phyloP scores from a whole-genome alignment of 2,113 vertebrate species.

The Columba livia region DNA sequence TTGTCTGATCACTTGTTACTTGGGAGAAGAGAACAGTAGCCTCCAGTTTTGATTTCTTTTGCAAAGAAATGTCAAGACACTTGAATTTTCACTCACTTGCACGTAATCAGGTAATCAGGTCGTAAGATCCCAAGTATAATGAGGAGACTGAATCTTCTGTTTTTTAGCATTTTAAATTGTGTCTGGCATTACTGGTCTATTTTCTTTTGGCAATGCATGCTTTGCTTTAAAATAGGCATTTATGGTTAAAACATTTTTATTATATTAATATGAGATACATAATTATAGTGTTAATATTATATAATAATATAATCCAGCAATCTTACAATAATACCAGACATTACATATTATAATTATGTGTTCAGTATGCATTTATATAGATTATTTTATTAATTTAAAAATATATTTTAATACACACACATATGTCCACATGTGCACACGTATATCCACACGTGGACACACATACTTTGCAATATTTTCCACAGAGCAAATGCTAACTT shows the following conservation, averaged over 20 bases:
- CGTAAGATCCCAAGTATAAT: background rate
- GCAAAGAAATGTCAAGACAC: background rate
- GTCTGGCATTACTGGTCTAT: background rate
- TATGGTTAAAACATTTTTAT: background rate
- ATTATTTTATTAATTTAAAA: background rate
- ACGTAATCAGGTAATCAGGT: fast-evolving
- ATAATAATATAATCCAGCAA: background rate
- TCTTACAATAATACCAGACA: too few species aligned
- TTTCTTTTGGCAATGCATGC: background rate
- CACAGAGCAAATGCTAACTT: conserved; percentile 34
- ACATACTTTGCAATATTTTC: conserved; percentile 41
- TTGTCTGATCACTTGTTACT: too few species aligned
- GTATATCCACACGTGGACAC: background rate
- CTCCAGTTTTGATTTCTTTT: background rate
- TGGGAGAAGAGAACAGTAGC: too few species aligned
- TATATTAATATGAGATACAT: background rate
- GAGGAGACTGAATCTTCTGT: background rate
- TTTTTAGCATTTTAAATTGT: background rate
- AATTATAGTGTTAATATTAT: background rate
- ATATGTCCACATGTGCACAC: fast-evolving
- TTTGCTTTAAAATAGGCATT: background rate
- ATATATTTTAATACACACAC: fast-evolving
- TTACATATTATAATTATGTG: background rate
- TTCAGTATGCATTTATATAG: background rate
- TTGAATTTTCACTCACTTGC: background rate